A percentile compares a stretch with the other conserved stretches of the same genome.
These are phyloP conservation scores for Thysanoteuthis rhombus DNA, from an alignment of 2,888 invertebrate genomes.

Conservation along the genomic window DNA sequence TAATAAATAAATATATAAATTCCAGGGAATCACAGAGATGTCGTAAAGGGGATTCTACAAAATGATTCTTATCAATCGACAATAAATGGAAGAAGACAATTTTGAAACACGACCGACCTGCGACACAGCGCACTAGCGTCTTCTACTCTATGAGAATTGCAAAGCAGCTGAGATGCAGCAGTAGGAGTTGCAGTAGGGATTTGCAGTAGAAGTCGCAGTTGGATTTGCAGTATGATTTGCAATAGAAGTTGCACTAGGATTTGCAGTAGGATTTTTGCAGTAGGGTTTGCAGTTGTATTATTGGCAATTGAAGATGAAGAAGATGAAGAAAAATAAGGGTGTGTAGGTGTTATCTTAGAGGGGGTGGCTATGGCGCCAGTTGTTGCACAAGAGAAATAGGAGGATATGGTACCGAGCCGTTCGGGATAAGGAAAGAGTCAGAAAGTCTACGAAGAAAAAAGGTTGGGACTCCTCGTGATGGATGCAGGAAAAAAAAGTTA, in stretches of 20 bases:
- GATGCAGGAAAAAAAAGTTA: neutral
- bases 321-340: neutral
- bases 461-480: too few species aligned
- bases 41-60: conserved; percentile 23
- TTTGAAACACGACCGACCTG: neutral
- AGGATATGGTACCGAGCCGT: neutral
- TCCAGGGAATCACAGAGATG: conserved; percentile 20
- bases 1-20: neutral
- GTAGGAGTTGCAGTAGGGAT: neutral
- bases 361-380: neutral
- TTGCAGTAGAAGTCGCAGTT: neutral
- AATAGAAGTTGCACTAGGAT: neutral
- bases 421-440: neutral
- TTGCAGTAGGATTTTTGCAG: neutral
- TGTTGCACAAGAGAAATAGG: neutral
- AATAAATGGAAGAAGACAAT: neutral
- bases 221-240: neutral
- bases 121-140: neutral
- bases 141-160: neutral
- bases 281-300: neutral
- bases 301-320: neutral
- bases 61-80: neutral
- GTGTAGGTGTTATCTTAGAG: neutral
- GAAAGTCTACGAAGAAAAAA: too few species aligned
- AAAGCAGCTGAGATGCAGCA: conserved; percentile 1